A percentile compares a stretch with the other conserved stretches of the same genome.
phyloP scores from a whole-genome alignment of 2,888 invertebrate genomes.

The Leptopilina myrica region DNA sequence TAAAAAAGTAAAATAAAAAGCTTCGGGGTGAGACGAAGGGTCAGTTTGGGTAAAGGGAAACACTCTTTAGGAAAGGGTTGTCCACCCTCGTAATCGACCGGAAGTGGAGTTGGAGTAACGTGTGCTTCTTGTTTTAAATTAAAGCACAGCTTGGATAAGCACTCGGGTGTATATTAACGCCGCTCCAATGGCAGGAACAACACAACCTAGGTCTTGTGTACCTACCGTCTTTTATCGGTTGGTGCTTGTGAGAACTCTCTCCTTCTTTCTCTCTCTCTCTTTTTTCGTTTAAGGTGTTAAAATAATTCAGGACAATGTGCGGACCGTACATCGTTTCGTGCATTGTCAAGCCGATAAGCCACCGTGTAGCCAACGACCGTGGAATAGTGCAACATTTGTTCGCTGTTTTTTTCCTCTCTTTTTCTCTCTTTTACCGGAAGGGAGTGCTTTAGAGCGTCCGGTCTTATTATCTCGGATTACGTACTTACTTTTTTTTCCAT shows the following conservation, averaged over 20 bases:
- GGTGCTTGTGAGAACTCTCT: conserved; percentile 51
- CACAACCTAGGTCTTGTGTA: conserved; percentile 53
- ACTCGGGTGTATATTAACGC: conserved; percentile 48
- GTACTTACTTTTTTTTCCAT: conserved; percentile 32
- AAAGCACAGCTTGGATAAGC: conserved; percentile 51
- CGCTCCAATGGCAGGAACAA: conserved; percentile 30
- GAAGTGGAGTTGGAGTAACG: conserved; percentile 62
- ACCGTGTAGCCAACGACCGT: conserved; percentile 34
- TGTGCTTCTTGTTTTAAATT: conserved; percentile 51
- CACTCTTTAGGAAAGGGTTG: conserved; percentile 60
- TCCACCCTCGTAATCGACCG: conserved; percentile 67
- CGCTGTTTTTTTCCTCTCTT: conserved; percentile 33
- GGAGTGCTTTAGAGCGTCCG: conserved; percentile 35
- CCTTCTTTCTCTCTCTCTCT: conserved; percentile 26
- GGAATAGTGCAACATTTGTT: conserved; percentile 26
- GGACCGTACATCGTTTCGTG: conserved; percentile 50
- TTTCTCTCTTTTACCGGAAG: conserved; percentile 38
- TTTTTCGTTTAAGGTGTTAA: conserved; percentile 44
- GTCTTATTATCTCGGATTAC: conserved; percentile 38
- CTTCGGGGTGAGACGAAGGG: conserved; percentile 27
- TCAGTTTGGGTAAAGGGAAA: conserved; percentile 40
- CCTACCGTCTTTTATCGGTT: conserved; percentile 52
- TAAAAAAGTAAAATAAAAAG: background rate
- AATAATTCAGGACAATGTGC: conserved; percentile 45
- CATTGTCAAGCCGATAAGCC: conserved; percentile 50